These are phyloP conservation scores for Entomobrya proxima DNA, from an alignment of 2,888 invertebrate genomes.

Conservation along the genomic window DNA sequence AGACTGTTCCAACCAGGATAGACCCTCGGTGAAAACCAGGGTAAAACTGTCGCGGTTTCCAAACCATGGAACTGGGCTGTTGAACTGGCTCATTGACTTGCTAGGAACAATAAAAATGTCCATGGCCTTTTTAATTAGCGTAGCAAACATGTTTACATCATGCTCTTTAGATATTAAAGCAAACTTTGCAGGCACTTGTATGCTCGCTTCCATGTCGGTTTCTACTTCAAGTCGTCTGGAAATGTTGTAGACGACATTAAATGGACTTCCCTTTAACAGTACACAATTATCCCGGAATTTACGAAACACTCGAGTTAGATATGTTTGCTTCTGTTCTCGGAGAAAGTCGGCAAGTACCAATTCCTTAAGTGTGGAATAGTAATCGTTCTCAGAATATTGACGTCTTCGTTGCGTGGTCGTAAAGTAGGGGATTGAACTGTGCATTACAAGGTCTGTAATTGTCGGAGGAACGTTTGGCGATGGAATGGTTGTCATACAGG, in stretches of 20 bases:
- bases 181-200: not conserved
- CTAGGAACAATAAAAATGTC: not conserved
- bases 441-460: not conserved
- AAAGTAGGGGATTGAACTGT: not conserved
- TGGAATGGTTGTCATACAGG: not conserved
- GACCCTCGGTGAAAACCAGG: not conserved
- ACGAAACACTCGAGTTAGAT: not conserved
- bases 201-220: not conserved
- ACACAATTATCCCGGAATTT: not conserved
- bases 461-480: not conserved
- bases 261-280: not conserved
- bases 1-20: not conserved
- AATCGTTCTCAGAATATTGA: not conserved
- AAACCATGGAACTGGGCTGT: conserved; percentile 8
- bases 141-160: not conserved
- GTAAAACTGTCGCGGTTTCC: not conserved
- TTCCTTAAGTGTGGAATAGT: conserved; percentile 4
- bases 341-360: not conserved
- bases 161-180: conserved; percentile 10
- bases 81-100: not conserved
- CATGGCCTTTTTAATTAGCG: not conserved
- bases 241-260: conserved; percentile 11
- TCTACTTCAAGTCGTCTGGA: not conserved
- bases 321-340: not conserved
- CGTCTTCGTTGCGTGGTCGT: conserved; percentile 10